Evolutionary conservation across 2,888 invertebrate species (phyloP).

Genomic region (Luperina testacea): DNA sequence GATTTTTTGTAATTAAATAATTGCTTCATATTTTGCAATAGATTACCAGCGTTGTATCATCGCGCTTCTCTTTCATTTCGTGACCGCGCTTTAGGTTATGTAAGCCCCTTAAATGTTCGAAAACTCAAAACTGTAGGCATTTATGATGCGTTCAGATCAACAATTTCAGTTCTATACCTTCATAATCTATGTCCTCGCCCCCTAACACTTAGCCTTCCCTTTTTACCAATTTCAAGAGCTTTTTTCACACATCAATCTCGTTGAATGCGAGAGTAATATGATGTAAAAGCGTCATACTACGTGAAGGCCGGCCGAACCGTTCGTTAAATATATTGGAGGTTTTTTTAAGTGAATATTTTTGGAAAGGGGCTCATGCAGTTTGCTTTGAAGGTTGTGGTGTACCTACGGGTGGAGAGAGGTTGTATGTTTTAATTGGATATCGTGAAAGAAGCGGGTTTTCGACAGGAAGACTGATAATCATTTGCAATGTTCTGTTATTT

Average conservation of each 20-base stretch:
- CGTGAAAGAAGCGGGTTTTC: background rate
- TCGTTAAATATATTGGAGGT: slow-evolving; percentile 68
- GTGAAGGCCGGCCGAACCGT: slow-evolving; percentile 69
- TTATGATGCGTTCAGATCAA: background rate
- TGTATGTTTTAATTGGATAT: slow-evolving; percentile 37
- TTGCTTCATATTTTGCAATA: too few species aligned
- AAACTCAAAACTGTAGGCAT: background rate
- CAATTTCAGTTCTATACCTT: slow-evolving; percentile 18
- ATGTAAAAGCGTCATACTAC: slow-evolving; percentile 82
- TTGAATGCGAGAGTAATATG: slow-evolving; percentile 84
- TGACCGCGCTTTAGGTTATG: too few species aligned
- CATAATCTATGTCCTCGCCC: slow-evolving; percentile 68
- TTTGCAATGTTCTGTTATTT: background rate
- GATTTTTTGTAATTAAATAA: too few species aligned
- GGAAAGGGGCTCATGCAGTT: slow-evolving; percentile 44
- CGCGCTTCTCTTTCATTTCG: too few species aligned
- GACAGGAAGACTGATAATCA: background rate
- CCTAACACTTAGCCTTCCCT: slow-evolving; percentile 89
- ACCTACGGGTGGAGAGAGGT: slow-evolving; percentile 15
- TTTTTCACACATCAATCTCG: slow-evolving; percentile 89
- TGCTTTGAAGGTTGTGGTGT: slow-evolving; percentile 34
- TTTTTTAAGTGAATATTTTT: slow-evolving; percentile 60
- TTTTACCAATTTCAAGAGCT: slow-evolving; percentile 89
- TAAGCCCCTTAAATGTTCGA: too few species aligned
- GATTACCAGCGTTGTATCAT: too few species aligned